Conservation (phyloP, 2,113 vertebrate genomes). For the Saguinus midas region DNA sequence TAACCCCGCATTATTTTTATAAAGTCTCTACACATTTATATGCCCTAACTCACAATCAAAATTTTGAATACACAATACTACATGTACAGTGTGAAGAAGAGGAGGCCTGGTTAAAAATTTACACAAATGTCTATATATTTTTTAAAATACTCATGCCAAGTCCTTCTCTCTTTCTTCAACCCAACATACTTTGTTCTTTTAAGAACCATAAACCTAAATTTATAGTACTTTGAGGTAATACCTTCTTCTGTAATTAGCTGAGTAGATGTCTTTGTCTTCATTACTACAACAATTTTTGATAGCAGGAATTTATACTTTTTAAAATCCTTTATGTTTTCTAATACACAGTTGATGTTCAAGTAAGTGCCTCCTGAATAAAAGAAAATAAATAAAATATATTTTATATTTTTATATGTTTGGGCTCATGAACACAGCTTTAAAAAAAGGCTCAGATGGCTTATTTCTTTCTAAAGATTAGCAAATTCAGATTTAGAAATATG, state of each 20-base stretch:
- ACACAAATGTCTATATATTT: neutral
- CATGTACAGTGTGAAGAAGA: neutral
- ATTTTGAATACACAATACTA: neutral
- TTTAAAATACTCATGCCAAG: accelerated
- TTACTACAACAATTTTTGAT: neutral
- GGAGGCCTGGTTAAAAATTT: neutral
- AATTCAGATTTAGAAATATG: conserved; percentile 19
- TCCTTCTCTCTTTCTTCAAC: neutral
- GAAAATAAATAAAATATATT: neutral
- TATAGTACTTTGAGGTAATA: neutral
- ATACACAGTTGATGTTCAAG: neutral
- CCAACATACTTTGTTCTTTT: neutral
- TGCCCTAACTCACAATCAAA: neutral
- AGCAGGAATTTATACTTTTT: neutral
- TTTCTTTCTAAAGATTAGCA: conserved; percentile 31
- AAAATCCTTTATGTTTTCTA: neutral
- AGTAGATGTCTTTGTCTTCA: neutral
- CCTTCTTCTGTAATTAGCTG: neutral
- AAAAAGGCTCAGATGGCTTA: neutral
- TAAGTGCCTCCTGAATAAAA: neutral
- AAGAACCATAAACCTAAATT: neutral
- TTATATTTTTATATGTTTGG: neutral
- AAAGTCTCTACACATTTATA: neutral
- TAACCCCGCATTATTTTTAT: neutral
- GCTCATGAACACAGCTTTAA: neutral